Evolutionary conservation across 2,888 invertebrate genomes (phyloP), one percentile per base, ranked within the genome.

Genomic region (Tenthredo notha): DNA sequence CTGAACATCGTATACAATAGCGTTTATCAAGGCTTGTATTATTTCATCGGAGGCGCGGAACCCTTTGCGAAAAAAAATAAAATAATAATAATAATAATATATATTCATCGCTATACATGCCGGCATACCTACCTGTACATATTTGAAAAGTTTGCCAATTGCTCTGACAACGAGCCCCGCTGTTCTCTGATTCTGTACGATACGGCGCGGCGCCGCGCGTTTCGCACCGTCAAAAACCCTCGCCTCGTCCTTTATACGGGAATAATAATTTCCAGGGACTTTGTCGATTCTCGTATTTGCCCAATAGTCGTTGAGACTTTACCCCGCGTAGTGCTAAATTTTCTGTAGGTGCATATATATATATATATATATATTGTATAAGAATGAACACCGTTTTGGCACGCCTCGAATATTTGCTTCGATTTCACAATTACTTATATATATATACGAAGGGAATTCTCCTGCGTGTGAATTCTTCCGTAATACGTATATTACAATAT

Each of bases 101-200:
- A 58, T 18, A 54, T 54, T 21, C 54, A 33, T 29, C 15, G 6
- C 9, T 75, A 47, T 40, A 47, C 9, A 25, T n/a, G 18, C 15
- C 70, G 18, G 70, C 18, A 15, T 33, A 37, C 29, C 9, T 58
- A 75, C 47, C 47, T 75, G 47, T 70, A 10, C 40, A 47, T 33
- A 54, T 80, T 58, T 61, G 61, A 80, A 80, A 80, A 80, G 80
- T 80, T 80, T 61, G 61, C n/a, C 80, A 40, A 61, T 61, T 80
- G 61, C 25, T 25, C 33, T 33, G 78, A 75, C 75, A 75, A 47
- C 75, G 75, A 75, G 47, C n/a, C n/a, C 25, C 15, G 47, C 47
- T 75, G 21, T 70, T 70, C 25, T 47, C 37, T n/a, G 43, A 43
- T 75, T 47, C 75, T 21, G 40, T 25, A 75, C 33, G 37, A 1